Evolutionary conservation across 2,113 vertebrate species (phyloP).

Genomic region (Antidorcas marsupialis): DNA sequence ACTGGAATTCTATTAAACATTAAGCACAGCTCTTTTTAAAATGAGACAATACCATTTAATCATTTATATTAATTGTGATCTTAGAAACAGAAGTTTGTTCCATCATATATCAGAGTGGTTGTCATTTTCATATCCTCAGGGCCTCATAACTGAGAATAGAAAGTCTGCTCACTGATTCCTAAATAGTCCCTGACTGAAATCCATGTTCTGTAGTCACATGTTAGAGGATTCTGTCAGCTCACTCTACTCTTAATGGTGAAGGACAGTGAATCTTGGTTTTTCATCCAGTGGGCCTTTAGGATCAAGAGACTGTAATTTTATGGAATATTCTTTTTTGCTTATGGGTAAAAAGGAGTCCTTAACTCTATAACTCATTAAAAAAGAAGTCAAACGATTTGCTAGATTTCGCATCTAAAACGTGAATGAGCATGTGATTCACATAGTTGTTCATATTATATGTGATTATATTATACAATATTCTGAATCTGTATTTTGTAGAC

Average conservation of each 20-base stretch:
- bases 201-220: background rate
- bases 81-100: background rate
- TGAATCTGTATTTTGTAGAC: background rate
- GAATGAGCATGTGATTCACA: background rate
- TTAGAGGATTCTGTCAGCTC: background rate
- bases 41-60: background rate
- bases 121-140: background rate
- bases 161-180: background rate
- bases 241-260: background rate
- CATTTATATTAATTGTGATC: background rate
- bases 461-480: background rate
- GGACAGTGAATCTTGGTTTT: background rate
- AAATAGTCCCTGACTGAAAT: background rate
- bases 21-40: background rate
- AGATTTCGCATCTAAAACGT: background rate
- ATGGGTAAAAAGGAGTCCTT: background rate
- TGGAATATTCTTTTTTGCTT: background rate
- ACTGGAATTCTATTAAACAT: background rate
- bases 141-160: background rate
- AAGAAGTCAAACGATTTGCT: background rate
- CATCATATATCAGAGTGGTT: background rate
- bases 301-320: background rate
- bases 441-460: background rate
- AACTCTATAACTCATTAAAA: background rate
- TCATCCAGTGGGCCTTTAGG: background rate